These are phyloP conservation scores for Trachelus tabidus DNA, from an alignment of 2,888 invertebrate genomes.

Conservation along the genomic window DNA sequence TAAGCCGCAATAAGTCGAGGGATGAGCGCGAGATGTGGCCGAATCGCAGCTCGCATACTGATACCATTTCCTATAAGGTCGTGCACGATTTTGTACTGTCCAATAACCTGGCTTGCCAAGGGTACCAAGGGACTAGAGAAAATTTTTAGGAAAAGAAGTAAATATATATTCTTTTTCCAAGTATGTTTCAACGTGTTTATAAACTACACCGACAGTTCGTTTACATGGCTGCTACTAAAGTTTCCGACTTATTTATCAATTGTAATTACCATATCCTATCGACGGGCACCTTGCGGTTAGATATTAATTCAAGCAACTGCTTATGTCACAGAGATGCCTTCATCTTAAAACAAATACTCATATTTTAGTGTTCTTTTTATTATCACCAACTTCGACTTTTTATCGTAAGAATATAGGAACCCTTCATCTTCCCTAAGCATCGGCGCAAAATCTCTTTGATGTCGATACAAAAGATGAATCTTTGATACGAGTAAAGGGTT, in stretches of 20 bases:
- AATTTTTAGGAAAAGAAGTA: not conserved
- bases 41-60: constrained; percentile 65
- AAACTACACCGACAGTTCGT: not conserved
- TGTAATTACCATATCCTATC: not conserved
- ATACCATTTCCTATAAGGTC: constrained; percentile 50
- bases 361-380: no score
- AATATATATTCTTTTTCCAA: not conserved
- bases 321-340: not conserved
- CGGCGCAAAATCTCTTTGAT: not conserved
- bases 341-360: no score
- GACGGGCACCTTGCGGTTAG: not conserved
- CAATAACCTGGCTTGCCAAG: not conserved
- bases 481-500: not conserved
- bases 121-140: not conserved
- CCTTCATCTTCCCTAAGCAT: not conserved
- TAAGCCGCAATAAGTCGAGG: constrained; percentile 67
- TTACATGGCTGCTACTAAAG: not conserved
- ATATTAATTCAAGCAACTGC: not conserved
- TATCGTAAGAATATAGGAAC: not conserved
- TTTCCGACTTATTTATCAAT: not conserved
- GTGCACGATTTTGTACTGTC: not conserved
- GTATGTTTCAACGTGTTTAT: not conserved
- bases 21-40: constrained; percentile 66
- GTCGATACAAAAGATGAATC: not conserved
- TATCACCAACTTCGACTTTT: not conserved